Base-by-base conservation (phyloP, 23 tunicate genomes). In the Halocynthia roretzi region DNA sequence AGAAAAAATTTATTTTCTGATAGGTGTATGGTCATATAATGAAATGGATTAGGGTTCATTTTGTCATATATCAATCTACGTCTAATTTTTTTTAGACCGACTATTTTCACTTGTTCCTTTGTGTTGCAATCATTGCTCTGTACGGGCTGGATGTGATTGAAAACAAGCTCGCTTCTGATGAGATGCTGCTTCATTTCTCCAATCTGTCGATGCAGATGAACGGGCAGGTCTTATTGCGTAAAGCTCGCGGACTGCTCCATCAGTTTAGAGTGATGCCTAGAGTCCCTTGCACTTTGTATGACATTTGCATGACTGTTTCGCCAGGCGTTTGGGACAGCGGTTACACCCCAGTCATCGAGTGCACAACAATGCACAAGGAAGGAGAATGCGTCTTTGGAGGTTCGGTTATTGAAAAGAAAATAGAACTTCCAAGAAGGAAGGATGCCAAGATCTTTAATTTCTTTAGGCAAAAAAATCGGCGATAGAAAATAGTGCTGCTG, bases 161-260 rank as follows among this genome's bases (percentile, higher is more conserved):
- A 53, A 69, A 54, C 14, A 83, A 83, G 49, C 82, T 88, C 10
- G 87, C 87, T n/a, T 78, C 87, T 21, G 95, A 88, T 72, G 95
- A 88, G 58, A 88, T 88, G 81, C 60, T 88, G 44, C 80, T 88
- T 8, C 87, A 88, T 61, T 88, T 88, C 58, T 80, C 95, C 11
- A 82, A 78, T 52, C 81, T 88, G 23, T 68, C 95, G 44, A 71
- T 88, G 79, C 95, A 88, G 68, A 88, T 88, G 95, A 88, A 88
- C 73, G 87, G 87, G 8, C 40, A 57, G 14, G 71, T 88, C 4
- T 87, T 88, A 7, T 75, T 88, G 71, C 61, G 71, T 40, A 88
- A 88, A 60, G 87, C 95, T 6, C 68, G 95, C 8, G 87, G 87
- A 6, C 70, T 88, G 18, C 76, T 83, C 6, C 87, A 88, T 62